Base-by-base conservation (phyloP, 1,140 invertebrate species). In the Harpegnathos saltator region DNA sequence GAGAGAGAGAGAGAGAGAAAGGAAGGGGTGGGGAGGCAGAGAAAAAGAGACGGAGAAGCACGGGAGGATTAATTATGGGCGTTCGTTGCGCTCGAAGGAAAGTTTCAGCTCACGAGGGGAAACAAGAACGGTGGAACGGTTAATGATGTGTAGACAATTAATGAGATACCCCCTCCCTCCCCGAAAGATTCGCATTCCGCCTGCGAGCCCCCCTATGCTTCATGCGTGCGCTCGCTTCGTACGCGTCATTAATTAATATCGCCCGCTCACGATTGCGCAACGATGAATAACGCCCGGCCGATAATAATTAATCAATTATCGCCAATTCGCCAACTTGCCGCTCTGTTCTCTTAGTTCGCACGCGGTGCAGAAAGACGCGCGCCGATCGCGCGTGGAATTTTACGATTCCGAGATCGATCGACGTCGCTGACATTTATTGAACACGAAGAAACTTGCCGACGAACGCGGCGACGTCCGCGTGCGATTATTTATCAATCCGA, bases 201-300 rank as follows among this genome's bases (percentile, higher is more conserved):
- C 3, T 29, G 33, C 14, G 72, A 52, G 69, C 14, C 72, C 56
- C 12, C 12, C 9, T 7, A 22, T 48, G 26, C 48, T 44, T 71
- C 52, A 17, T n/a, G 26, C 12, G 38, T 44, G 19, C n/a, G 26
- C 12, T 65, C 17, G 1, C 11, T 52, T 7, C 26, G 14, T 65
- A 54, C 17, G 73, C 44, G 14, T 65, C 24, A 54, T 33, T 69
- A 48, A 78, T 78, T 78, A 58, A 58, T 68, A 78, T 78, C 14
- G 7, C 48, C 7, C 29, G 15, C 11, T 12, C 4, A 17, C 17
- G 22, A 80, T 80, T 69, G 58, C 19, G 22, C 12, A 78, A 78
- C 29, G 58, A 69, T 22, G n/a, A 14, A 80, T 63, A 38, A 63
- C 9, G 17, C 58, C 24, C 19, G 17, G 12, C 22, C 33, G 24